phyloP scores from a whole-genome alignment of 2,113 vertebrate genomes.

The Plecotus auritus region DNA sequence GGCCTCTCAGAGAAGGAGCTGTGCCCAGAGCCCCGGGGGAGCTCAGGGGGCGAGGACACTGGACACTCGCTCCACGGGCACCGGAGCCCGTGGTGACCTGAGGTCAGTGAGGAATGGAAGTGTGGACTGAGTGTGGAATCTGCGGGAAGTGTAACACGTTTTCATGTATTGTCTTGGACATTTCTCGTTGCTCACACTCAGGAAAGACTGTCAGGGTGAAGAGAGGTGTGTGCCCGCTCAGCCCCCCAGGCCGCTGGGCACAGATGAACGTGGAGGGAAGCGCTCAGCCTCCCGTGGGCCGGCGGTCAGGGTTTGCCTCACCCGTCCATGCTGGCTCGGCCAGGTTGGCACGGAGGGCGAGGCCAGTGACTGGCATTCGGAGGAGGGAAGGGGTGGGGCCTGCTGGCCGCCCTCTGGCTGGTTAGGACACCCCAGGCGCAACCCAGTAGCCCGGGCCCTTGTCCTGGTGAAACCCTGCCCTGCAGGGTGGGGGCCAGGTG shows the following conservation, averaged over 20 bases:
- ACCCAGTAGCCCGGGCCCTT: fast-evolving
- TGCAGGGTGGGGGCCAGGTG: neutral
- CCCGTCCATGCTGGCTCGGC: neutral
- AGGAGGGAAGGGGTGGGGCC: neutral
- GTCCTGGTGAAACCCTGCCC: neutral
- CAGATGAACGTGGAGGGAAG: neutral
- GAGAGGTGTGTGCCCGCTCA: fast-evolving
- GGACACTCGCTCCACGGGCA: neutral
- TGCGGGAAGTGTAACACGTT: slow-evolving; percentile 12
- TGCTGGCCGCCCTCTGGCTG: neutral
- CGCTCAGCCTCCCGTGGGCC: too few species aligned
- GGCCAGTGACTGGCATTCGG: fast-evolving
- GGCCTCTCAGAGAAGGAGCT: fast-evolving
- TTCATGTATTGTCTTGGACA: slow-evolving; percentile 52
- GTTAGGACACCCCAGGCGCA: neutral
- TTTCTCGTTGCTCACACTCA: neutral
- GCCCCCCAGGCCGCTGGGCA: fast-evolving
- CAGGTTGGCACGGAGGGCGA: fast-evolving
- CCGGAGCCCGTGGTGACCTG: neutral
- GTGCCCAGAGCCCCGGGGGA: neutral
- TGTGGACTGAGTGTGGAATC: slow-evolving; percentile 1
- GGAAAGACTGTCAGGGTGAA: neutral
- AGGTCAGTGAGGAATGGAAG: slow-evolving; percentile 40
- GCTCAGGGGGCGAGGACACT: neutral
- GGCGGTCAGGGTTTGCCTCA: neutral